These are phyloP conservation scores for Psammodynastes pulverulentus DNA, from an alignment of 2,113 vertebrate species.

Conservation along the genomic window DNA sequence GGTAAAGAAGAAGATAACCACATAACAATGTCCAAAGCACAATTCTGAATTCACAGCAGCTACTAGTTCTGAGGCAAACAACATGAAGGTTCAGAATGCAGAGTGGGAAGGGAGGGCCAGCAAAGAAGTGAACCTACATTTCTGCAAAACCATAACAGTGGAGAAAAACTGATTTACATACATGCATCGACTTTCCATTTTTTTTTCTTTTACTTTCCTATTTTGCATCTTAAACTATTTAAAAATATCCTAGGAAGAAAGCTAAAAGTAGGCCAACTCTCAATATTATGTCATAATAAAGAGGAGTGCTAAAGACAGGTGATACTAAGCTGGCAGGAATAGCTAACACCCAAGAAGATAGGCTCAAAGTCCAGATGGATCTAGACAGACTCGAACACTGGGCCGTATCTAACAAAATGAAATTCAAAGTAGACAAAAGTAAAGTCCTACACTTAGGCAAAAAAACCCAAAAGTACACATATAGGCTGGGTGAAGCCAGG, in stretches of 20 bases:
- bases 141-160: neutral
- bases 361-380: too few species aligned
- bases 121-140: neutral
- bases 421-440: too few species aligned
- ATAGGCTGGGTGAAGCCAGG: too few species aligned
- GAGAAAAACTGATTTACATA: neutral
- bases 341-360: too few species aligned
- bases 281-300: neutral
- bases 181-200: neutral
- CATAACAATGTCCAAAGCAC: neutral
- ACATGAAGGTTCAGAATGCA: neutral
- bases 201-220: neutral
- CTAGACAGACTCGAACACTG: too few species aligned
- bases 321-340: too few species aligned
- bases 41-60: neutral
- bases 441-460: too few species aligned
- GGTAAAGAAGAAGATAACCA: too few species aligned
- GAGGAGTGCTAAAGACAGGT: neutral
- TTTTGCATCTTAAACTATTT: neutral
- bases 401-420: too few species aligned
- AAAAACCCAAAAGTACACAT: too few species aligned
- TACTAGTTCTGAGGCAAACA: neutral
- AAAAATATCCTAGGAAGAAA: neutral
- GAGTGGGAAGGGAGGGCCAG: neutral
- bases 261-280: neutral